phyloP scores from a whole-genome alignment of 2,113 vertebrate species.

The Uropsilus gracilis region DNA sequence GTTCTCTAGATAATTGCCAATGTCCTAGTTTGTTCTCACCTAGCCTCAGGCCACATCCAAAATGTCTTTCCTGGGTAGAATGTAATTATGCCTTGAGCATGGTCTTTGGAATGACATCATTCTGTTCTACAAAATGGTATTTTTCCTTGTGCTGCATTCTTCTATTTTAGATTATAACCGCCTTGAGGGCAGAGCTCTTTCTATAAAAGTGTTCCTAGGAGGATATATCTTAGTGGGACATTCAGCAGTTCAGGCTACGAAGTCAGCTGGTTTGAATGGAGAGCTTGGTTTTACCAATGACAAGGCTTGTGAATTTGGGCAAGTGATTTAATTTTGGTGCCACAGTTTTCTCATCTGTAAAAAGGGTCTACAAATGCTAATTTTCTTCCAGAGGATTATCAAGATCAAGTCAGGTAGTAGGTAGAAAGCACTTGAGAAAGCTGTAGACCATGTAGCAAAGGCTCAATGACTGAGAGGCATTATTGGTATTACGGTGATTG shows the following conservation, averaged over 20 bases:
- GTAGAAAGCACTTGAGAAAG: not conserved
- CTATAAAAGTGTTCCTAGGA: not conserved
- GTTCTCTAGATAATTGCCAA: conserved; percentile 73
- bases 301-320: not conserved
- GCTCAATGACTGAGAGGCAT: not conserved
- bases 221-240: not conserved
- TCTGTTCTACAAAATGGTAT: conserved; percentile 49
- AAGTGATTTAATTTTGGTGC: not conserved
- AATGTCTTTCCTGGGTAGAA: conserved; percentile 64
- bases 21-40: conserved; percentile 70
- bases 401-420: not conserved
- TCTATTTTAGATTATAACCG: conserved; percentile 24
- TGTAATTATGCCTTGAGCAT: conserved; percentile 55
- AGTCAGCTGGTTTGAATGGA: not conserved
- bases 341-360: not conserved
- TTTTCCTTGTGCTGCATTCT: not conserved
- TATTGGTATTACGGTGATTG: not conserved
- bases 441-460: not conserved
- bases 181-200: conserved; percentile 26
- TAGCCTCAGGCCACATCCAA: conserved; percentile 72
- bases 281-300: not conserved
- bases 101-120: conserved; percentile 63
- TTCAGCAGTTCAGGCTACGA: not conserved
- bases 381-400: not conserved
- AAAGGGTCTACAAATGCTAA: not conserved